These are phyloP conservation scores for Macrotis lagotis DNA, from an alignment of 2,113 vertebrate genomes.

Conservation along the genomic window DNA sequence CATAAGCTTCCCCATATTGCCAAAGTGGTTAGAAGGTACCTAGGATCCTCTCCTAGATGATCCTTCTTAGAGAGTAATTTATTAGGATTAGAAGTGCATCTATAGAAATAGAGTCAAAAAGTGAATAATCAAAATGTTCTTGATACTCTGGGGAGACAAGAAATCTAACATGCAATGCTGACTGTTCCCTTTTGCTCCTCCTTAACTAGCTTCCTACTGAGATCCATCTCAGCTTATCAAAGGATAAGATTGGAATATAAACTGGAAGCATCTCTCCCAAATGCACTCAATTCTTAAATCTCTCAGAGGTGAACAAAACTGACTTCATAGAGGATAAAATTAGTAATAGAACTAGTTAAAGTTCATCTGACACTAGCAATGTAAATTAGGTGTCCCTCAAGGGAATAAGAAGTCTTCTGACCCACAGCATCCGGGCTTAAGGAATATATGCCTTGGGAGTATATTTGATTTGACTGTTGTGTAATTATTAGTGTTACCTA, in stretches of 20 bases:
- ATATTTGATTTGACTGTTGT: background rate
- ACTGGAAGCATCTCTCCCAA: background rate
- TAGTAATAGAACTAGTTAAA: background rate
- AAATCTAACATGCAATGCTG: background rate
- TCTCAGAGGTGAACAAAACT: background rate
- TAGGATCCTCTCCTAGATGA: background rate
- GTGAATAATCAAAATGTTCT: background rate
- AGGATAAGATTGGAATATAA: background rate
- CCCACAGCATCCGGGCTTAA: background rate
- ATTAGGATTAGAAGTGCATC: background rate
- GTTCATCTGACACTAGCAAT: background rate
- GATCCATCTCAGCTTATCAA: background rate
- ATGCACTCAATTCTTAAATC: background rate
- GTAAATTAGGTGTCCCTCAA: background rate
- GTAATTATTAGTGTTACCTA: background rate
- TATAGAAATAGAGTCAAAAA: background rate
- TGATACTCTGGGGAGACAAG: background rate
- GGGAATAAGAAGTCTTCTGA: background rate
- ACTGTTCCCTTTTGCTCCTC: background rate
- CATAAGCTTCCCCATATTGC: background rate
- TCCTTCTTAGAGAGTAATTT: constrained; percentile 4
- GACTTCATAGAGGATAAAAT: background rate
- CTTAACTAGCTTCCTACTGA: background rate
- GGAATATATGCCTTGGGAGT: background rate
- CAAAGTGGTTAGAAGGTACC: background rate